Conservation (phyloP, 2,888 invertebrate species). For the Volucella bombylans region DNA sequence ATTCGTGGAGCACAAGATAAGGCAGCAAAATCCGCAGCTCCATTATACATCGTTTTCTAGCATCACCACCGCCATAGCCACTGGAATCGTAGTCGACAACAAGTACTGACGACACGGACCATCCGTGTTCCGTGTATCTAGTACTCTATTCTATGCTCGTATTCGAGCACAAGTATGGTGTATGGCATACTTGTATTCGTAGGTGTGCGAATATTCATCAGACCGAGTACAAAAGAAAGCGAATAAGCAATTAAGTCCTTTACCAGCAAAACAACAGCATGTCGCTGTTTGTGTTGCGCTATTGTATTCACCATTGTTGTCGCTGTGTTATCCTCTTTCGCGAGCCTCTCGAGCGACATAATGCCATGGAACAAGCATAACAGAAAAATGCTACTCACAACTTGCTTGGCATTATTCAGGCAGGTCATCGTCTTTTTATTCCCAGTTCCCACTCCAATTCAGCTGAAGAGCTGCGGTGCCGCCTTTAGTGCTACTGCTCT, state of each 20-base stretch:
- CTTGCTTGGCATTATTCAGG: conserved; percentile 46
- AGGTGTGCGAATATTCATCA: conserved; percentile 34
- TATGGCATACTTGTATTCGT: background rate
- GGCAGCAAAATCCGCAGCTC: conserved; percentile 51
- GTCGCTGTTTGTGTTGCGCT: conserved; percentile 34
- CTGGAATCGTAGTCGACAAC: too few relatives aligned
- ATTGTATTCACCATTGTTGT: conserved; percentile 49
- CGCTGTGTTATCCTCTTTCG: conserved; percentile 64
- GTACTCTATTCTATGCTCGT: conserved; percentile 50
- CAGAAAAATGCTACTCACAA: conserved; percentile 54
- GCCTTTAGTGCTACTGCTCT: conserved; percentile 28
- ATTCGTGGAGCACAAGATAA: conserved; percentile 51
- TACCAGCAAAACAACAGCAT: conserved; percentile 62
- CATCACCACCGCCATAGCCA: background rate
- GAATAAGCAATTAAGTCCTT: conserved; percentile 73
- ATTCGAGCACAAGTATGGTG: background rate
- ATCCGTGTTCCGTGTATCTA: conserved; percentile 19
- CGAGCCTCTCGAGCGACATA: conserved; percentile 39
- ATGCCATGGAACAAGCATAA: conserved; percentile 34
- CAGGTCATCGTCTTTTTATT: conserved; percentile 66
- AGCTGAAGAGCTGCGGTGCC: background rate
- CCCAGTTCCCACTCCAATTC: background rate
- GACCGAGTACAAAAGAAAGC: conserved; percentile 61
- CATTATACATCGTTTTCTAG: conserved; percentile 34
- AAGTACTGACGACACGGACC: background rate